These are phyloP conservation scores for Danaus melanippus DNA, from an alignment of 1,140 invertebrate species.

Conservation along the genomic window DNA sequence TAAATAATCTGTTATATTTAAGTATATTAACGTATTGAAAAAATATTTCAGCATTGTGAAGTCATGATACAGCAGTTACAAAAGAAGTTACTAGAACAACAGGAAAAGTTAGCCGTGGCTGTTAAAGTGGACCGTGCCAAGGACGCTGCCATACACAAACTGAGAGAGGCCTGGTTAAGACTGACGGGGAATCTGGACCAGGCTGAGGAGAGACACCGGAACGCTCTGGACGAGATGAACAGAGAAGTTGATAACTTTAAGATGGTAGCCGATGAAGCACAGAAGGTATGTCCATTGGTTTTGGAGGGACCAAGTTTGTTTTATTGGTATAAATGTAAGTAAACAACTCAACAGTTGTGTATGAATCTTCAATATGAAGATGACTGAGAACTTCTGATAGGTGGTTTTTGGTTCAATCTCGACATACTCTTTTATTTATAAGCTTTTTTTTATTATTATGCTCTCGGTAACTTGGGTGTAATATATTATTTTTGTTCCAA, in stretches of 20 bases:
- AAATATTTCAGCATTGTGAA: slow-evolving; percentile 80
- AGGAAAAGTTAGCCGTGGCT: slow-evolving; percentile 84
- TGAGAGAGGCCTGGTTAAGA: slow-evolving; percentile 71
- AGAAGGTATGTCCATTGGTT: slow-evolving; percentile 37
- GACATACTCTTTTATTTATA: no score
- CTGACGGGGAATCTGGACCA: slow-evolving; percentile 48
- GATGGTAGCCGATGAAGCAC: slow-evolving; percentile 50
- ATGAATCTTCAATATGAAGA: no score
- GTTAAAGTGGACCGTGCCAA: slow-evolving; percentile 82
- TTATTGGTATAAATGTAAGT: no score
- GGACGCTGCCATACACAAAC: slow-evolving; percentile 77
- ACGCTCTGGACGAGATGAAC: slow-evolving; percentile 52
- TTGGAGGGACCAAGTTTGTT: no score
- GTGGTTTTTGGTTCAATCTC: no score
- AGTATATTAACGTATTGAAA: slow-evolving; percentile 1
- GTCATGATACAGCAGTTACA: slow-evolving; percentile 82
- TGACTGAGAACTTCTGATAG: not conserved
- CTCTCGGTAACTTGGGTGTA: no score
- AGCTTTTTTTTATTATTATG: no score
- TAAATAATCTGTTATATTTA: no score
- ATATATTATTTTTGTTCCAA: no score
- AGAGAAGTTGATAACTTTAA: slow-evolving; percentile 59
- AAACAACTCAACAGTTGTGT: no score
- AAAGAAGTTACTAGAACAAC: slow-evolving; percentile 79
- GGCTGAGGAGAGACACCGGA: slow-evolving; percentile 49